Conservation (phyloP, 1,140 invertebrate genomes). For the Tribolium madens region DNA sequence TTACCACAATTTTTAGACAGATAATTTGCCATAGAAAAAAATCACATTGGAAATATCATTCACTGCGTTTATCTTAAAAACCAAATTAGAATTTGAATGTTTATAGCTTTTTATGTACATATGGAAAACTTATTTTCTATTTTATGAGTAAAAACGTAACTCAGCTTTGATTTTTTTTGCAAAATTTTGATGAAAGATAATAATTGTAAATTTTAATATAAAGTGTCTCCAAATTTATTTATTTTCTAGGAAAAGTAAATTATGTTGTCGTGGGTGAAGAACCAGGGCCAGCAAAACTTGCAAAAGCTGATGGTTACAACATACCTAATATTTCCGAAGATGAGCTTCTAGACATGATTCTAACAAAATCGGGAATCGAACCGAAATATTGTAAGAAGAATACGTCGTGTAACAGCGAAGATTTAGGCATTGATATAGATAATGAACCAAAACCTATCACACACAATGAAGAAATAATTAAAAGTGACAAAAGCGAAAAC, state of each 20-base stretch:
- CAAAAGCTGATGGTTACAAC: conserved; percentile 79
- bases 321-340: conserved; percentile 85
- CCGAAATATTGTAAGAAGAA: conserved; percentile 52
- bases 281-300: conserved; percentile 84
- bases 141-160: no score
- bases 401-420: conserved; percentile 42
- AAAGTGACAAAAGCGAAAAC: not conserved
- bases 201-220: no score
- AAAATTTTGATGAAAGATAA: no score
- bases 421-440: conserved; percentile 34
- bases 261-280: conserved; percentile 89
- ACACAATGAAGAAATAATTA: conserved; percentile 34
- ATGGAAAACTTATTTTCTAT: no score
- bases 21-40: no score
- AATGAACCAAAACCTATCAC: conserved; percentile 26
- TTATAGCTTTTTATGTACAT: no score
- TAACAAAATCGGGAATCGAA: conserved; percentile 68
- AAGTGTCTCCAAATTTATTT: conserved; percentile 18
- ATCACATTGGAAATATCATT: no score
- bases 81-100: no score
- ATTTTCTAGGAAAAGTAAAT: conserved; percentile 72
- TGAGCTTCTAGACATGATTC: conserved; percentile 84
- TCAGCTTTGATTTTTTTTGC: no score
- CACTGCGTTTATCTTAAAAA: no score
- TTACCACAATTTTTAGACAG: no score